Conservation (phyloP, 2,113 vertebrate genomes). For the Eubucco bourcierii region DNA sequence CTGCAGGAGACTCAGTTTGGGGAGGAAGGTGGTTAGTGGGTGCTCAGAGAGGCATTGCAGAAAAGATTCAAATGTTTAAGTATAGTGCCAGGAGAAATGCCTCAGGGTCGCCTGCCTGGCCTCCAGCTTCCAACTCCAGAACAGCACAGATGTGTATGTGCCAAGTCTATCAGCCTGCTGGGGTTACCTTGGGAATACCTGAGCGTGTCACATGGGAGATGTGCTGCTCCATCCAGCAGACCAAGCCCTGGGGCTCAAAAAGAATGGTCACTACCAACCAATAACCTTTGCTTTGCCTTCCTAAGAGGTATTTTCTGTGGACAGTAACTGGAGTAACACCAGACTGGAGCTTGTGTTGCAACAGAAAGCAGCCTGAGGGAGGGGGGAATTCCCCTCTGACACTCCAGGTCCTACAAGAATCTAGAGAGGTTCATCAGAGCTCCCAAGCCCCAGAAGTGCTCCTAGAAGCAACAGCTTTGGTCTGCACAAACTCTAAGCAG, state of each 20-base stretch:
- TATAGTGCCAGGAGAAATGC: neutral
- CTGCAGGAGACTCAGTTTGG: accelerated
- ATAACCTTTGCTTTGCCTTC: neutral
- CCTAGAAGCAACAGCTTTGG: neutral
- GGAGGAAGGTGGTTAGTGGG: neutral
- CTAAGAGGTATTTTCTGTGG: too few species aligned
- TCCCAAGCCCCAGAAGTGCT: neutral
- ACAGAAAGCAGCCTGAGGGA: neutral
- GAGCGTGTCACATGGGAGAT: too few species aligned
- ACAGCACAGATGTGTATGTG: neutral
- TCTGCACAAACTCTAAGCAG: neutral
- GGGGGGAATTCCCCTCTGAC: neutral
- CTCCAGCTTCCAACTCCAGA: neutral
- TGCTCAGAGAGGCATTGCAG: neutral
- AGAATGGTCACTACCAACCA: too few species aligned
- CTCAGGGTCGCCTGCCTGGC: neutral
- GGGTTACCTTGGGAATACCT: neutral
- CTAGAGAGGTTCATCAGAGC: neutral
- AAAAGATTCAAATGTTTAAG: neutral
- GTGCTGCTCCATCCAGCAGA: neutral
- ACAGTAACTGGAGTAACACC: neutral
- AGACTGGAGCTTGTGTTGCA: neutral
- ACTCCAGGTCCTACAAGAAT: neutral
- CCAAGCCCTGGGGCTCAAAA: neutral
- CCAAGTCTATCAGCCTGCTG: neutral